Evolutionary conservation across 2,113 vertebrate species (phyloP), one percentile per base, ranked within the genome.

Genomic region (Myrmecophaga tridactyla): DNA sequence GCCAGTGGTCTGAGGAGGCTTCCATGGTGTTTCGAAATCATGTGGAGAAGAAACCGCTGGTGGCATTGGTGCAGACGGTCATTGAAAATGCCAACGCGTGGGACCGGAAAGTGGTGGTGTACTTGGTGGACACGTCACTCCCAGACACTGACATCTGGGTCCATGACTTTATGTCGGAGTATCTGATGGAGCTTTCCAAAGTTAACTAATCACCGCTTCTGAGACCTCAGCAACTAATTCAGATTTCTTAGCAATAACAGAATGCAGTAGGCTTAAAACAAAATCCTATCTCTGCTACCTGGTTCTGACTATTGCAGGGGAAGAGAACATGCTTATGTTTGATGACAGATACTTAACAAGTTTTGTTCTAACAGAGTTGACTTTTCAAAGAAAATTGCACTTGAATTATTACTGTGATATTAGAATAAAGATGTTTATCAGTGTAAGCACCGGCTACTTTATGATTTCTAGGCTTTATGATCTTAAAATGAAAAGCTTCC

Each of bases 21-120:
- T 99, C 99, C 0, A 99, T 99, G 97, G 98, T 99, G 13, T 99
- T 99, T 98, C 98, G 99, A 92, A 99, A 99, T 97, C 99, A 99
- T 2, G 99, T 99, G 84, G 99, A 99, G 98, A 99, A 98, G 91
- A 99, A 98, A 87, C 98, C 99, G 0, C 98, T 99, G 95, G 99
- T 99, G 43, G 99, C 99, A 2, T 97, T 99, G 94, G 98, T 99
- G 90, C 98, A 99, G 94, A 94, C 98, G 6, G 97, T 99, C 67
- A 97, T 98, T 60, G 98, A 99, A 58, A 98, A 98, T 23, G 20
- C 97, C 3, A 98, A 98, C 70, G 97, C 98, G 6, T 99, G 99
- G 99, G 98, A 99, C 89, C 97, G 98, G 92, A 99, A 98, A 97
- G 96, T 98, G 76, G 98, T 98, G 0, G 98, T 99, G 75, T 99